Evolutionary conservation across 2,888 invertebrate species (phyloP), one percentile per base, ranked within the genome.

Genomic region (Chouioia cunea): DNA sequence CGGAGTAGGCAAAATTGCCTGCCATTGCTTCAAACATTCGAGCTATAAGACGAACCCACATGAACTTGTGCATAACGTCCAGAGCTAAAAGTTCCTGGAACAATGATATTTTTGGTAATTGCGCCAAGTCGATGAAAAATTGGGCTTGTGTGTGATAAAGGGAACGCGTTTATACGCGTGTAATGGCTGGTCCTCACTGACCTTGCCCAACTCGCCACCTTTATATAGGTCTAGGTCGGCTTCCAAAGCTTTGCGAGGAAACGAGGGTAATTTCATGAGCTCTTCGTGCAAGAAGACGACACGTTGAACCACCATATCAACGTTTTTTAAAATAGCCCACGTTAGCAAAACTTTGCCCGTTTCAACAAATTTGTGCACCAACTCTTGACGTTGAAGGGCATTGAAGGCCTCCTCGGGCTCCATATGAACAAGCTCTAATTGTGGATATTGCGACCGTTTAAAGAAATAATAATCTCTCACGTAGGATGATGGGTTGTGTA

Each of bases 251-350:
- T 99, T 99, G 43, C 99, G 90, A 0, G 99, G 99, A 84, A 99
- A 99, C 0, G 99, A 96, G 0, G 99, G 99, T 10, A 99, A 88
- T 84, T 99, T 99, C 92, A 98, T 97, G 10, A 99, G 89, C 85
- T 99, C 99, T 81, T 99, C 99, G 85, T 99, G 99, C 6, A 99
- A 89, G 83, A 99, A 99, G 2, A 98, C 97, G 3, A 99, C 98
- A 75, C 99, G 90, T 87, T 98, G 99, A 8, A 98, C 97, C 12
- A 98, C 95, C 95, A 95, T 95, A 79, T 96, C 95, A 43, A 96
- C 96, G 83, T 96, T 96, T 80, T 96, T 96, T 65, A 96, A 87
- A 77, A 96, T 96, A 0, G 96, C 96, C 96, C 96, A 96, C 0
- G 95, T 96, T 2, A 96, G 87, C 67, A 95, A 88, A 0, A 96